Base-by-base conservation (phyloP, 2,797 vertebrate genomes). In the Molossus alvarezi region DNA sequence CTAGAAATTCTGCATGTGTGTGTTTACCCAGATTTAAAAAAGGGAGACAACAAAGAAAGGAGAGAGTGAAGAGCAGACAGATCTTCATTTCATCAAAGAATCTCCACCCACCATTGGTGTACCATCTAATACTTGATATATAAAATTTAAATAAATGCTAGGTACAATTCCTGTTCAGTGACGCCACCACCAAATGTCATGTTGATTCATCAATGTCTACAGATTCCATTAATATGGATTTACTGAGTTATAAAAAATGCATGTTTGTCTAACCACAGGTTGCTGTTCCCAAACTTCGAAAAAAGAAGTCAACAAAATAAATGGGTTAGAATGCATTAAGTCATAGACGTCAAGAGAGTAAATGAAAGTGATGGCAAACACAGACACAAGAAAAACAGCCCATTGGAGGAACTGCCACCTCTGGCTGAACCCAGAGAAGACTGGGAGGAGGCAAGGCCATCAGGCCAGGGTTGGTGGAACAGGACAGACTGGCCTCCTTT, bases 211-310 rank as follows among this genome's bases (percentile, higher is more conserved):
- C 76, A 64, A 0, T 45, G 75, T 88, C 93, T 71, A 80, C 1
- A 72, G 20, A 90, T 77, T 92, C 48, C 73, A 83, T 94, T 95
- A 85, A 88, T 41, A 80, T 80, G 58, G 33, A 83, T 90, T 65
- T 76, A 92, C 13, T 53, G 60, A 88, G 51, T 84, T 77, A 85
- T 76, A 89, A 81, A 89, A 97, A 88, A 95, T 76, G 18, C 11
- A 95, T 79, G 11, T 91, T 77, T 95, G 48, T 85, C 77, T 95
- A 92, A 95, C 79, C n/a, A 76, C 62, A 23, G 14, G 33, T 75
- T 93, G 53, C 60, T 86, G 41, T 65, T 86, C 2, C 51, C 53
- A 92, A 92, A 88, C 20, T 79, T 94, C 33, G 33, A 15, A 73
- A 71, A 25, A 62, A 67, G 69, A 79, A 80, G 8, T 64, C 83